phyloP scores from a whole-genome alignment of 2,888 invertebrate species.

The Meta bourneti region DNA sequence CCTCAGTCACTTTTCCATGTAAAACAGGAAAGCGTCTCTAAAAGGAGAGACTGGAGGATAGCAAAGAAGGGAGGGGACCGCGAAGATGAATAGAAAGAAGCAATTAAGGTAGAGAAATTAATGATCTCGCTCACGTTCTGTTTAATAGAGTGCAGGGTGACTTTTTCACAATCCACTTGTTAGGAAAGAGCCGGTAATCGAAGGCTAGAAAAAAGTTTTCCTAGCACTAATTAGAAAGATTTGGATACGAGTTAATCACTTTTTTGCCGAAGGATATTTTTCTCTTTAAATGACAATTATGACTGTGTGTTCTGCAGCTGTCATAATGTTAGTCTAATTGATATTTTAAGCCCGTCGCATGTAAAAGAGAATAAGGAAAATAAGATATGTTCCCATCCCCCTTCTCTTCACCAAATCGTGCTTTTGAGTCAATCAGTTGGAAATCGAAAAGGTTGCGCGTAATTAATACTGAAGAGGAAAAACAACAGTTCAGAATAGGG shows the following conservation, averaged over 20 bases:
- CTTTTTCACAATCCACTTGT: conserved; percentile 22
- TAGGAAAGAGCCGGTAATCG: conserved; percentile 9
- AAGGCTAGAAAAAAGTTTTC: conserved; percentile 7
- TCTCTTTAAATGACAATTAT: background rate
- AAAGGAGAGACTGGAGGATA: background rate
- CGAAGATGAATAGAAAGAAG: conserved; percentile 21
- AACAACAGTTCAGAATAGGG: background rate
- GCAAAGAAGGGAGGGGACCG: background rate
- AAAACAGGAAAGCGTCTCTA: background rate
- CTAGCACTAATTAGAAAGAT: conserved; percentile 19
- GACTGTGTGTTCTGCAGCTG: too few species aligned
- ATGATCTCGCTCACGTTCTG: background rate
- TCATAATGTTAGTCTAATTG: background rate
- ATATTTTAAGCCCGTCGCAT: background rate
- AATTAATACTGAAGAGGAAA: background rate
- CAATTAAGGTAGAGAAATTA: conserved; percentile 29
- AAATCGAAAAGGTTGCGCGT: background rate
- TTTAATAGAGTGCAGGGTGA: background rate
- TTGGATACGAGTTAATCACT: conserved; percentile 33
- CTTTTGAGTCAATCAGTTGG: too few species aligned
- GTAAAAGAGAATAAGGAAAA: too few species aligned
- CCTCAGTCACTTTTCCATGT: background rate
- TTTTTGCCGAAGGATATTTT: background rate
- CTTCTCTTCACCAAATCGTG: too few species aligned
- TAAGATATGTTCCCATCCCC: too few species aligned